Evolutionary conservation across 2,888 invertebrate species (phyloP).

Genomic region (Nineta flava): DNA sequence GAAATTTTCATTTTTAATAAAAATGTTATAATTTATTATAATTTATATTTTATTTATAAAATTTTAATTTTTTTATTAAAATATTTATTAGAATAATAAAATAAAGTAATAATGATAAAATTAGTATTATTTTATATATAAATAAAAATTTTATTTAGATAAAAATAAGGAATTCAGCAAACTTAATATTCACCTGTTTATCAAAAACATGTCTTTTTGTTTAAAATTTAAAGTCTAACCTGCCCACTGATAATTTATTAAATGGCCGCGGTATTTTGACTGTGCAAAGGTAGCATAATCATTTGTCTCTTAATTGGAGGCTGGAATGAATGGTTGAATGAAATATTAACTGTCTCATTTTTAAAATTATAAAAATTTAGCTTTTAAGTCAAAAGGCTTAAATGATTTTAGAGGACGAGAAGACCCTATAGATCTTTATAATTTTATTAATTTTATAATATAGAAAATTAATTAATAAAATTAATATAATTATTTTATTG

Average conservation of each 20-base stretch:
- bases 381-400: slow-evolving; percentile 49
- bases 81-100: slow-evolving; percentile 26
- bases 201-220: slow-evolving; percentile 59
- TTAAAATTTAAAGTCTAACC: slow-evolving; percentile 46
- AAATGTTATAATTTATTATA: slow-evolving; percentile 29
- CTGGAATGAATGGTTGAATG: slow-evolving; percentile 63
- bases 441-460: slow-evolving; percentile 25
- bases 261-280: slow-evolving; percentile 67
- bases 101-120: slow-evolving; percentile 39
- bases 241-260: slow-evolving; percentile 51
- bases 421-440: slow-evolving; percentile 63
- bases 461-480: slow-evolving; percentile 21
- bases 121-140: slow-evolving; percentile 32
- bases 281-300: slow-evolving; percentile 70
- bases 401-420: slow-evolving; percentile 52
- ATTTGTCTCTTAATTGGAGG: slow-evolving; percentile 64
- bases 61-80: slow-evolving; percentile 28
- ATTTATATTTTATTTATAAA: slow-evolving; percentile 29
- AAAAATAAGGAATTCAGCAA: slow-evolving; percentile 47
- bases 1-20: slow-evolving; percentile 35
- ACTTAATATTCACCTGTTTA: slow-evolving; percentile 52
- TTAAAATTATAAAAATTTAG: slow-evolving; percentile 35
- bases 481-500: slow-evolving; percentile 37
- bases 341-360: slow-evolving; percentile 44
- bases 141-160: slow-evolving; percentile 23